phyloP scores from a whole-genome alignment of 2,113 vertebrate genomes.

The Abramis brama region DNA sequence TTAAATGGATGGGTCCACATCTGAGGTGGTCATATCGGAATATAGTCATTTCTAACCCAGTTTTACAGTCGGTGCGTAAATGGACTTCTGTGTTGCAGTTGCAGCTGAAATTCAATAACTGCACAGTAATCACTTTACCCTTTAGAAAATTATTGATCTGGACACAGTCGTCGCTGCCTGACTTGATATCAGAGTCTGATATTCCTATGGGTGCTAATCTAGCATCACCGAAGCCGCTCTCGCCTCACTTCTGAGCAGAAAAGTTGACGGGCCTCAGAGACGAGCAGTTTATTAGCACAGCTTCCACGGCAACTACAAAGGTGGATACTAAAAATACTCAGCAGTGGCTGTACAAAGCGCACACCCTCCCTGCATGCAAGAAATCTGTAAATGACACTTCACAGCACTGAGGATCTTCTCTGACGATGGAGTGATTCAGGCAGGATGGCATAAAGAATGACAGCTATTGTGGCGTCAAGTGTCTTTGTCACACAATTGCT shows the following conservation, averaged over 20 bases:
- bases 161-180: constrained; percentile 35
- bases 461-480: constrained; percentile 10
- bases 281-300: constrained; percentile 48
- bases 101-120: constrained; percentile 55
- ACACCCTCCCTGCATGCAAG: constrained; percentile 27
- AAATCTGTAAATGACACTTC: constrained; percentile 52
- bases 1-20: constrained; percentile 54
- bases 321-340: constrained; percentile 60
- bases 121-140: constrained; percentile 57
- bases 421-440: constrained; percentile 16
- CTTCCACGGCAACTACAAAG: constrained; percentile 59
- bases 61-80: constrained; percentile 55
- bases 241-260: constrained; percentile 25
- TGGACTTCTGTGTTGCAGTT: constrained; percentile 50
- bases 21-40: constrained; percentile 42
- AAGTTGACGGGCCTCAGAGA: constrained; percentile 32
- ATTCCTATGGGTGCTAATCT: constrained; percentile 31
- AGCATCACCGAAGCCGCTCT: neutral
- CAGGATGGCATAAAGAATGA: constrained; percentile 32
- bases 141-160: constrained; percentile 59
- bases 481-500: neutral
- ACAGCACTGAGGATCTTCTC: neutral
- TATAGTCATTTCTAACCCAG: constrained; percentile 53
- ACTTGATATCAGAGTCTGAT: constrained; percentile 45
- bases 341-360: constrained; percentile 42